These are phyloP conservation scores for Apodemia zela DNA, from an alignment of 2,888 invertebrate species.

Conservation along the genomic window DNA sequence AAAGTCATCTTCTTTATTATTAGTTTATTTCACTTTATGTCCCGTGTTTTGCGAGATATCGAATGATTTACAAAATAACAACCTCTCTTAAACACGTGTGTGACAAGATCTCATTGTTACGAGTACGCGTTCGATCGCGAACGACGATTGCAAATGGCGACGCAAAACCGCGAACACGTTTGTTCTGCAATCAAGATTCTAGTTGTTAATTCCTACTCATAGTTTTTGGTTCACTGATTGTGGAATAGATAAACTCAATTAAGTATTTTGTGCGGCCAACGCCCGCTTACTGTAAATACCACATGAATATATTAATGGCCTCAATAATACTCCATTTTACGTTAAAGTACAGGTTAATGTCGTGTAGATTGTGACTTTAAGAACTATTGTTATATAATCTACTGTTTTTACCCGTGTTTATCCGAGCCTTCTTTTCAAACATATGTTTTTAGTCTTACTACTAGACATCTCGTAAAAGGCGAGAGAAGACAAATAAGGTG, in stretches of 20 bases:
- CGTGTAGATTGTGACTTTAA: neutral
- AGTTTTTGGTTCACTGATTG: constrained; percentile 34
- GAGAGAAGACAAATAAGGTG: too few species aligned
- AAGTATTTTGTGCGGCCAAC: constrained; percentile 25
- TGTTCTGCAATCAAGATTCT: constrained; percentile 39
- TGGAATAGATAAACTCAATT: constrained; percentile 31
- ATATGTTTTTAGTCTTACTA: too few species aligned
- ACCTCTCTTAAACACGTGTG: constrained; percentile 55
- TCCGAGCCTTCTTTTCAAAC: too few species aligned
- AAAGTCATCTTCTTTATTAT: neutral
- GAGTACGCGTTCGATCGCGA: constrained; percentile 43
- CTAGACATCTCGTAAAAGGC: too few species aligned
- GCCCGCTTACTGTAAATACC: constrained; percentile 22
- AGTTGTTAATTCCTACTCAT: constrained; percentile 36
- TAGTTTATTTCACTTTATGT: neutral
- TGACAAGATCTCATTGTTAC: constrained; percentile 72
- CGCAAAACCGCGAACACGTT: constrained; percentile 49
- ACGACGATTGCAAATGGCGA: constrained; percentile 46
- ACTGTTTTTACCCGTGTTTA: neutral
- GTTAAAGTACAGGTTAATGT: constrained; percentile 7
- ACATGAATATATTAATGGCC: constrained; percentile 14
- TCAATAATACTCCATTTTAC: constrained; percentile 18
- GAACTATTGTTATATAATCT: neutral
- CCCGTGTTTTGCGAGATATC: neutral
- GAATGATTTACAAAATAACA: constrained; percentile 39